Base-by-base conservation (phyloP, 2,888 invertebrate species). In the Drosophila robusta region DNA sequence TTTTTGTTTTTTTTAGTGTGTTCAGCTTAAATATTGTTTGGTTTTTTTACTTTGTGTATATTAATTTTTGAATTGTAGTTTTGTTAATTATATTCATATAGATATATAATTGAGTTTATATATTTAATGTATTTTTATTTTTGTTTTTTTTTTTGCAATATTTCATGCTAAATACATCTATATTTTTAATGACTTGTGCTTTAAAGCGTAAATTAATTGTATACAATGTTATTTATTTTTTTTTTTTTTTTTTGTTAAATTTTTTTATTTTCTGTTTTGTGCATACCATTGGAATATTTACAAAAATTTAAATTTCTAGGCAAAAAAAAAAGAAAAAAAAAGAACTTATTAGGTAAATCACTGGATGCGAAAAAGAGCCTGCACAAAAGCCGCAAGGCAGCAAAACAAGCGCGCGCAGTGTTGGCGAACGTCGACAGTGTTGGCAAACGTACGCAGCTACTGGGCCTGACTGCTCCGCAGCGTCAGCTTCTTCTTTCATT, bases 301-400 rank as follows among this genome's bases (percentile, higher is more conserved):
- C 78, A 75, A 16, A 49, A 65, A 78, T 74, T 61, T 39, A 73
- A 67, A 42, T 46, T 14, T 38, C 45, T 61, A 74, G 61, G 70
- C 71, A 74, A 67, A 18, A 18, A 18, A 18, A 18, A 18, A 18
- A n/a, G n/a, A 18, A 18, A 2, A 18, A 18, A 18, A 18, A 18
- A 18, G 2, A 87, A 89, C 90, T 89, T 90, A 90, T 87, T 62
- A 69, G 60, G 71, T 89, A 82, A 90, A 90, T 90, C 91, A 90
- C 90, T 90, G 91, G 89, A 89, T 88, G 84, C 82, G 70, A 80
- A 80, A 75, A 69, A 55, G 50, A 57, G 26, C n/a, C 4, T 24
- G 49, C 55, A 7, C 52, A 51, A 44, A 24, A 24, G n/a, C n/a
- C n/a, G n/a, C n/a, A n/a, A n/a, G n/a, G n/a, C n/a, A n/a, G n/a